A percentile compares a stretch with the other conserved stretches of the same genome.
Conservation (phyloP, 2,888 invertebrate species). For the Adelphocoris suturalis region DNA sequence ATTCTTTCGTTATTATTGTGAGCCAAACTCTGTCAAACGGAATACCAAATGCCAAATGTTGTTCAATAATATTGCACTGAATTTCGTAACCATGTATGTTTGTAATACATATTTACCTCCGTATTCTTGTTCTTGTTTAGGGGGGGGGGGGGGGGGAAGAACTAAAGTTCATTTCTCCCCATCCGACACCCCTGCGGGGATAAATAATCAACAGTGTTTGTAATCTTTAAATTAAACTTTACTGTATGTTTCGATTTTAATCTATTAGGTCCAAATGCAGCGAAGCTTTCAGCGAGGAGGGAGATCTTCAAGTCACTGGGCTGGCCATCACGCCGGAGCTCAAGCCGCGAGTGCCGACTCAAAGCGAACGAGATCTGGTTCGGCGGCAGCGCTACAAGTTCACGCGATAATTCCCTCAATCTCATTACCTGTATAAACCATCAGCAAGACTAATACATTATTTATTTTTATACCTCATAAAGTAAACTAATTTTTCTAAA, state of each 20-base stretch:
- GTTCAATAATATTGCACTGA: no score
- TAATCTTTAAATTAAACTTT: no score
- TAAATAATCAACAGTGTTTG: no score
- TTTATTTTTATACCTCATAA: constrained; percentile 63
- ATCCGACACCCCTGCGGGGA: no score
- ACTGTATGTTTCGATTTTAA: background rate
- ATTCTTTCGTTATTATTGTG: no score
- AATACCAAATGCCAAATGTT: no score
- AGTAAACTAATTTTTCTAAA: constrained; percentile 53
- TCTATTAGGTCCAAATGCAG: constrained; percentile 58
- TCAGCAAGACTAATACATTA: constrained; percentile 42
- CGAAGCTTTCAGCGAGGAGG: constrained; percentile 61
- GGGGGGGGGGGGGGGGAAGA: no score
- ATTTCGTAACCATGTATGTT: no score
- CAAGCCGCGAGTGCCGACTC: constrained; percentile 82
- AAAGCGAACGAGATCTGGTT: constrained; percentile 82
- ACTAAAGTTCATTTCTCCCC: no score
- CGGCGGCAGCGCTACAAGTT: constrained; percentile 75
- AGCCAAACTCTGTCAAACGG: no score
- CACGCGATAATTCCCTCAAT: constrained; percentile 66
- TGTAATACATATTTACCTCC: no score
- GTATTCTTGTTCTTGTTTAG: no score
- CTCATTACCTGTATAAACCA: background rate
- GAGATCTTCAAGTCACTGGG: constrained; percentile 79
- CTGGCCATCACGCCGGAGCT: constrained; percentile 82